These are phyloP conservation scores for Narcine bancroftii DNA, from an alignment of 2,113 vertebrate species.

Conservation along the genomic window DNA sequence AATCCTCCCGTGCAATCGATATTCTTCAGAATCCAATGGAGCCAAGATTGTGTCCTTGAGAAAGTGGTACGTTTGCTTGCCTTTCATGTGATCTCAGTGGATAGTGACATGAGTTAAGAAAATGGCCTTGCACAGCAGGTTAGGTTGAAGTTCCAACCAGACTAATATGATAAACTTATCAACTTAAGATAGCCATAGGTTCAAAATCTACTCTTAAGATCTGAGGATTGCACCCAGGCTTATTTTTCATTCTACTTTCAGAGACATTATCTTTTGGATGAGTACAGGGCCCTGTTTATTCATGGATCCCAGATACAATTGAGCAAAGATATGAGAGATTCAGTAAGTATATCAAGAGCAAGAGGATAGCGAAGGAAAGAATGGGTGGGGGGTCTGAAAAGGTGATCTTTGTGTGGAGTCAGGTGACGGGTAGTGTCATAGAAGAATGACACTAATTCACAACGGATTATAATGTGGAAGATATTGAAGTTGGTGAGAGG, in stretches of 20 bases:
- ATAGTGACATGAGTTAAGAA: background rate
- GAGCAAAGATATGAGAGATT: too few species aligned
- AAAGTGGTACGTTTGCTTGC: slow-evolving; percentile 63
- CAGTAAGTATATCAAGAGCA: too few species aligned
- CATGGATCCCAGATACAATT: too few species aligned
- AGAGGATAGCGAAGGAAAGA: too few species aligned
- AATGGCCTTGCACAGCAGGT: background rate
- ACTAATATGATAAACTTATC: background rate
- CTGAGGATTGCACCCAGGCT: background rate
- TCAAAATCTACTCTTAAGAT: background rate
- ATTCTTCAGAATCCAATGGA: slow-evolving; percentile 83
- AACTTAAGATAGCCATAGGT: background rate
- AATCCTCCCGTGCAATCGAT: slow-evolving; percentile 76
- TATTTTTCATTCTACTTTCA: background rate
- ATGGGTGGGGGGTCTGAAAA: too few species aligned
- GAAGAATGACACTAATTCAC: too few species aligned
- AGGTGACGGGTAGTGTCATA: too few species aligned
- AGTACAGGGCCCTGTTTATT: background rate
- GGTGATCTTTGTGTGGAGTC: too few species aligned
- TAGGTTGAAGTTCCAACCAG: background rate
- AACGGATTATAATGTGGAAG: too few species aligned
- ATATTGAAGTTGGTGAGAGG: too few species aligned
- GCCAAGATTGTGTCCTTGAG: slow-evolving; percentile 79
- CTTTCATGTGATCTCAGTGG: background rate
- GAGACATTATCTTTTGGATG: background rate